A percentile compares a stretch with the other conserved stretches of the same genome.
Evolutionary conservation across 2,113 vertebrate species (phyloP).

Genomic region (Pseudonaja textilis): DNA sequence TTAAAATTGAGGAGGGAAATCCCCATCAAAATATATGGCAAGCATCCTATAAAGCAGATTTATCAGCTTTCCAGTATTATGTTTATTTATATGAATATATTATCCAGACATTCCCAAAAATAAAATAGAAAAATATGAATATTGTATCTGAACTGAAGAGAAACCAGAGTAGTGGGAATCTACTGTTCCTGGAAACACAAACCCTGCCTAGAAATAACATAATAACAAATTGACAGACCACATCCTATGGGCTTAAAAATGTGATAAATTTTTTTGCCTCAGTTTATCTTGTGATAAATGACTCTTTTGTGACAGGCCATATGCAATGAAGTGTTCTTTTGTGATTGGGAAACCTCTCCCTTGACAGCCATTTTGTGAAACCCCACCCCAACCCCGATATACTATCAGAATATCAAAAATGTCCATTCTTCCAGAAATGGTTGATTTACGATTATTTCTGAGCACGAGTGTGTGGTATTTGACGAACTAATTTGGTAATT

Average conservation of each 20-base stretch:
- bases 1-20: not conserved
- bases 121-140: not conserved
- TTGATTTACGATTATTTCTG: not conserved
- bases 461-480: not conserved
- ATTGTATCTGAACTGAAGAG: not conserved
- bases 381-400: not conserved
- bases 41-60: not conserved
- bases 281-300: not conserved
- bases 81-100: not conserved
- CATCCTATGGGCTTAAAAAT: not conserved
- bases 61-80: not conserved
- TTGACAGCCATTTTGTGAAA: not conserved
- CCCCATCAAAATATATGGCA: not conserved
- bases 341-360: not conserved
- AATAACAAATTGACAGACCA: not conserved
- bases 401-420: not conserved
- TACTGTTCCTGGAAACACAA: not conserved
- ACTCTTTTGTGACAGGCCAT: not conserved
- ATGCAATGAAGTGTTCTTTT: not conserved
- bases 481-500: not conserved
- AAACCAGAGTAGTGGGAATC: not conserved
- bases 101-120: not conserved
- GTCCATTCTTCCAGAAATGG: not conserved
- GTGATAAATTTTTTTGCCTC: not conserved
- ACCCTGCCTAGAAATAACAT: not conserved